phyloP scores from a whole-genome alignment of 2,888 invertebrate species.

The Oxyteleia sp. region DNA sequence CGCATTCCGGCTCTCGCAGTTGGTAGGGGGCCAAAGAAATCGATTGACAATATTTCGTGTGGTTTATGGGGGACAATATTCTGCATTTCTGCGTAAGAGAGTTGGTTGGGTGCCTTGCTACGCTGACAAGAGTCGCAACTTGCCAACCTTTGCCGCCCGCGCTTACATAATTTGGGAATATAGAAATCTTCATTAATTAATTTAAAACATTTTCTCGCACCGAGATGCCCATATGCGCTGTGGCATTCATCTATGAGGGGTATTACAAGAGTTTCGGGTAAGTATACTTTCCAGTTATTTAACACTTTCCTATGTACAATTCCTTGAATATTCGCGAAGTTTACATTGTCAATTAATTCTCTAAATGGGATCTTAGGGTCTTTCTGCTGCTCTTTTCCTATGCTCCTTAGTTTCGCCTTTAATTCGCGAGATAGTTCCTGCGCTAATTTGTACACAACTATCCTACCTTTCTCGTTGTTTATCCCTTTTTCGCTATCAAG shows the following conservation, averaged over 20 bases:
- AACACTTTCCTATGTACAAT: neutral
- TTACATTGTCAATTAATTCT: neutral
- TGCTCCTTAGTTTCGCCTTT: neutral
- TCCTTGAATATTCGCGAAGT: neutral
- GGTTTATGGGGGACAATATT: slow-evolving; percentile 15
- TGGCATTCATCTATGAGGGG: slow-evolving; percentile 18
- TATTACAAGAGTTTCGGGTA: no score
- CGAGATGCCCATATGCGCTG: slow-evolving; percentile 37
- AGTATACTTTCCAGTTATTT: no score
- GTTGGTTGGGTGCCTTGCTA: slow-evolving; percentile 33
- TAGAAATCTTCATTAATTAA: no score
- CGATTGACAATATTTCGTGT: no score
- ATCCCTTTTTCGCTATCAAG: no score
- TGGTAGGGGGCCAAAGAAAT: no score
- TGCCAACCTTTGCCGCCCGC: no score
- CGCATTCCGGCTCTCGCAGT: no score
- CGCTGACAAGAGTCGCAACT: slow-evolving; percentile 52
- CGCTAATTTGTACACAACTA: neutral
- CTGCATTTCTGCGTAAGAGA: no score
- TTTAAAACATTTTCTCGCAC: slow-evolving; percentile 34
- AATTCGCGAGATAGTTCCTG: neutral
- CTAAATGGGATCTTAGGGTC: neutral
- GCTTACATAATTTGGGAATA: no score
- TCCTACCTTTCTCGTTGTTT: slow-evolving; percentile 2
- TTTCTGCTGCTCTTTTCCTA: neutral